Evolutionary conservation across 1,140 invertebrate species (phyloP), one percentile per base, ranked within the genome.

Genomic region (Battus philenor): DNA sequence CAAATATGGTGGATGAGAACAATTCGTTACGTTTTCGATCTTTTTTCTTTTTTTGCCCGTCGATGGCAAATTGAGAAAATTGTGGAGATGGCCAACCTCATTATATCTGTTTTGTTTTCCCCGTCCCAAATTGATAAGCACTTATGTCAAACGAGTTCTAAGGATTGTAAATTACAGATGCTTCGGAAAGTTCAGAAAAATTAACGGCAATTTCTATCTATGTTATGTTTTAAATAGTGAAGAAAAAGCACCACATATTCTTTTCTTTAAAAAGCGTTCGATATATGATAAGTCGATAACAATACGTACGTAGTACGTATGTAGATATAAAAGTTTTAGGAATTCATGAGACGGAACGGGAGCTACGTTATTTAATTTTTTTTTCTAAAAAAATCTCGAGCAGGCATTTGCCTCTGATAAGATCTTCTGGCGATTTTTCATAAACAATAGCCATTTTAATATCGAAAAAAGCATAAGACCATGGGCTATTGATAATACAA

Each of bases 381-480:
- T 10, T 15, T 5, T 16, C 5, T 16, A 27, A 17, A 39, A 33
- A 41, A 27, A 41, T 33, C 12, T 47, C 29, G 22, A 20, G 26
- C 32, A 48, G 52, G 49, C 47, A 44, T 43, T 54, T 47, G 44
- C 36, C 44, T 5, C 12, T 27, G 76, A 76, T 78, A 77, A 64
- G 54, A 65, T 74, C 76, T 73, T 66, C 45, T 39, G 54, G 49
- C 63, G 70, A 67, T 78, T 80, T 78, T 84, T 81, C 70, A 76
- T 75, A 84, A 84, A 84, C 80, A 84, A 84, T 84, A 78, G 69
- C 68, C 68, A 68, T 81, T 84, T 79, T 83, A 78, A 81, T 83
- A 81, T 77, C 64, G 69, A 53, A 74, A 81, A 76, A 74, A 67
- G 64, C 61, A 66, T 47, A 76, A 69, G 65, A 80, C 50, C 58